Conservation (phyloP, 2,888 invertebrate genomes). For the Mechanitis mazaeus region DNA sequence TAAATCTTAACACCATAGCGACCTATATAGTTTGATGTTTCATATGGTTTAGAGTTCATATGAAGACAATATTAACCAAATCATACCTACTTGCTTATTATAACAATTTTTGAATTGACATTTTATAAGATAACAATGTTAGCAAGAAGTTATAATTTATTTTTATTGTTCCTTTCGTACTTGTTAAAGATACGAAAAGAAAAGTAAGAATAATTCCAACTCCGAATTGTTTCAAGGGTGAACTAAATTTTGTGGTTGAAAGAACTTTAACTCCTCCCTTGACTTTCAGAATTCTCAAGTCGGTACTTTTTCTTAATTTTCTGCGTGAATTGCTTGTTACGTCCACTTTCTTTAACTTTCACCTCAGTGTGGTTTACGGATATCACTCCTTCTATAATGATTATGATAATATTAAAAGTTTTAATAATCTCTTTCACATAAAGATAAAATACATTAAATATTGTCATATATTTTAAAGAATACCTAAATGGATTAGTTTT, state of each 20-base stretch:
- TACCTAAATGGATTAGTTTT: too few species aligned
- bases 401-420: neutral
- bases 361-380: conserved; percentile 3
- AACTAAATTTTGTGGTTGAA: conserved; percentile 24
- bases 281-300: conserved; percentile 19
- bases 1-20: neutral
- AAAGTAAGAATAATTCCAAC: conserved; percentile 16
- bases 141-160: conserved; percentile 9
- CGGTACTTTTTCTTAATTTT: conserved; percentile 31
- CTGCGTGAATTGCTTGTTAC: conserved; percentile 36
- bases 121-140: conserved; percentile 11
- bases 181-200: conserved; percentile 10
- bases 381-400: neutral
- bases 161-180: conserved; percentile 1
- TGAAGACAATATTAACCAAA: too few species aligned
- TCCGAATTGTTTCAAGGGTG: conserved; percentile 22
- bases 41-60: too few species aligned
- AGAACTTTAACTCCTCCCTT: conserved; percentile 17
- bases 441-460: too few species aligned
- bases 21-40: too few species aligned
- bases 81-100: too few species aligned
- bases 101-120: neutral
- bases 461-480: too few species aligned
- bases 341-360: conserved; percentile 11
- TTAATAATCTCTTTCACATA: too few species aligned